These are phyloP conservation scores for Eupithecia vulgata DNA, from an alignment of 2,888 invertebrate species.

Conservation along the genomic window DNA sequence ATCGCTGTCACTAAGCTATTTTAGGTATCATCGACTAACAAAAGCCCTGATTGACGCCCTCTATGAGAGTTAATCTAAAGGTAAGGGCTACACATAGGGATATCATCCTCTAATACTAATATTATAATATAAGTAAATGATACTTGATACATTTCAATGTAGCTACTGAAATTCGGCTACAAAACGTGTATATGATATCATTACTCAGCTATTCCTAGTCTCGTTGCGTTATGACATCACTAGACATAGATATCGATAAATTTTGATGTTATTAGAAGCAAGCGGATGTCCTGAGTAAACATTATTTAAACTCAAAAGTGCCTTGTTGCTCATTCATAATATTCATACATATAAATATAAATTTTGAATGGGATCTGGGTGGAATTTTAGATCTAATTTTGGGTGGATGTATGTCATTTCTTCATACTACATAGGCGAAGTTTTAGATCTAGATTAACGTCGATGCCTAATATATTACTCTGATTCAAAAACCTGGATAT, in stretches of 20 bases:
- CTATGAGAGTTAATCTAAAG: no score
- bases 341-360: background rate
- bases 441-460: no score
- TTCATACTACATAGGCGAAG: background rate
- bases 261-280: background rate
- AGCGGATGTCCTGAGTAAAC: conserved; percentile 4
- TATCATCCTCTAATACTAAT: no score
- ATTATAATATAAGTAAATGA: no score
- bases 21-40: no score
- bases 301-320: background rate
- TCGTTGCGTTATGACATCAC: background rate
- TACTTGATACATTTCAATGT: background rate
- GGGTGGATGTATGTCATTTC: background rate
- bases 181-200: background rate
- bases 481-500: no score
- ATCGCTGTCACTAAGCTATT: no score
- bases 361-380: background rate
- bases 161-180: background rate
- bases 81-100: no score
- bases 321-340: background rate
- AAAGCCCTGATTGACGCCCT: no score
- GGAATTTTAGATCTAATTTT: background rate
- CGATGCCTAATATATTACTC: no score
- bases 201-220: background rate
- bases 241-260: background rate